Percentiles rank a stretch among this genome's conserved stretches.
Conservation (phyloP, 53 echinoderm and acorn worm species). For the Temnopleurus reevesii region DNA sequence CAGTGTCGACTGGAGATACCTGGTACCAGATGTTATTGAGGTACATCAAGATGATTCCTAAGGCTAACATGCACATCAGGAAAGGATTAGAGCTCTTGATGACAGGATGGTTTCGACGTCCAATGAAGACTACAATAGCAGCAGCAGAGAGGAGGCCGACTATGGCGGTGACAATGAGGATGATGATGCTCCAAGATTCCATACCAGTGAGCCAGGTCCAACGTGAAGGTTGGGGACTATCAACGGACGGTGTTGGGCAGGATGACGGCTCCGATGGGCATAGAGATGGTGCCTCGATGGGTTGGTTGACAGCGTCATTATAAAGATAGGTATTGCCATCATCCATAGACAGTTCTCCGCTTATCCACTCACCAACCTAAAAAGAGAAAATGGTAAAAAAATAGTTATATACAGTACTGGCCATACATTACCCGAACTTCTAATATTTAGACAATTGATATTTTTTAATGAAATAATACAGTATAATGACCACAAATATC, state of each 20-base stretch:
- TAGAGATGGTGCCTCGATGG: conserved; percentile 45
- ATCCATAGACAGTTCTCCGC: conserved; percentile 52
- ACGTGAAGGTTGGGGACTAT: not conserved
- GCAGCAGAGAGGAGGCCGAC: conserved; percentile 39
- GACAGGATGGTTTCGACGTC: not conserved
- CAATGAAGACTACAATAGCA: conserved; percentile 42
- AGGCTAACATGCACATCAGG: conserved; percentile 67
- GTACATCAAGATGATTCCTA: conserved; percentile 76
- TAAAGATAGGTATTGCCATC: conserved; percentile 41
- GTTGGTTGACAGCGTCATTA: conserved; percentile 54
- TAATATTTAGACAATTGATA: too few species aligned
- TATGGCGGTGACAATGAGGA: conserved; percentile 58
- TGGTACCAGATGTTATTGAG: conserved; percentile 69
- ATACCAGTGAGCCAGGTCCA: conserved; percentile 35
- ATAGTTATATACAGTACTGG: too few species aligned
- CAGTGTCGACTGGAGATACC: conserved; percentile 58
- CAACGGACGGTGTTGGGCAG: not conserved
- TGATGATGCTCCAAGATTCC: conserved; percentile 61
- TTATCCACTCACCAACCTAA: conserved; percentile 63
- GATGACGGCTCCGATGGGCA: conserved; percentile 1
- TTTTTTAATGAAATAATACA: too few species aligned
- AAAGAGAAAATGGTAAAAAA: too few species aligned
- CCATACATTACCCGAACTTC: too few species aligned
- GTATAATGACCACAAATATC: too few species aligned
- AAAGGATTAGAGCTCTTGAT: conserved; percentile 25